Evolutionary conservation across 2,797 vertebrate species (phyloP), one percentile per base, ranked within the genome.

Genomic region (Spheniscus humboldti): DNA sequence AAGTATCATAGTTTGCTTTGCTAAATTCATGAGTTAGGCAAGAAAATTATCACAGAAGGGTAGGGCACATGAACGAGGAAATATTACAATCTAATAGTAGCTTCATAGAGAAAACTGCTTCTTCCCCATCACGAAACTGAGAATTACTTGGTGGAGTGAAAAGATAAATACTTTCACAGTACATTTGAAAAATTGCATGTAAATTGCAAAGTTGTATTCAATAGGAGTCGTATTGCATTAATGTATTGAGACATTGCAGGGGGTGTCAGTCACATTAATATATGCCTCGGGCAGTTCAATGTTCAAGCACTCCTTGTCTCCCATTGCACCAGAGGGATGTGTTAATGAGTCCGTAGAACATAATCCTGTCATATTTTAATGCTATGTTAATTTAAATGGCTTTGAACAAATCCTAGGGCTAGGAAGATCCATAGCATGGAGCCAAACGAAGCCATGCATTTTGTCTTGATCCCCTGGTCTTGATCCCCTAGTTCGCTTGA

Each of bases 281-380:
- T 57, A 68, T 87, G 90, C 88, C 86, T 94, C 2, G 9, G 77
- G 90, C 92, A 27, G 66, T 82, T 94, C 87, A 96, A 91, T n/a
- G 31, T 69, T 94, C 88, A 89, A 89, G 94, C 39, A 67, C 56
- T 92, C 83, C 75, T 94, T 86, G 60, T 73, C 77, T 96, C 86
- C 75, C 53, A 41, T 72, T 84, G 88, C 91, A 92, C 90, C 76
- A 93, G 62, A 94, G 69, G 48, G 93, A 93, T 55, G 84, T 90
- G 64, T 86, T 96, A 95, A 95, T 90, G 88, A 95, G 52, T 74
- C 43, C 17, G 1, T 52, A 90, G 85, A 96, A 96, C 39, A 93
- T 75, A 96, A 91, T 85, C 77, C 66, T 86, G 84, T 85, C 88
- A 45, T 92, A 90, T 94, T 94, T 93, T 94, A 96, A 96, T 93